Evolutionary conservation across 2,113 vertebrate species (phyloP), one percentile per base, ranked within the genome.

Genomic region (Brachyistius frenatus): DNA sequence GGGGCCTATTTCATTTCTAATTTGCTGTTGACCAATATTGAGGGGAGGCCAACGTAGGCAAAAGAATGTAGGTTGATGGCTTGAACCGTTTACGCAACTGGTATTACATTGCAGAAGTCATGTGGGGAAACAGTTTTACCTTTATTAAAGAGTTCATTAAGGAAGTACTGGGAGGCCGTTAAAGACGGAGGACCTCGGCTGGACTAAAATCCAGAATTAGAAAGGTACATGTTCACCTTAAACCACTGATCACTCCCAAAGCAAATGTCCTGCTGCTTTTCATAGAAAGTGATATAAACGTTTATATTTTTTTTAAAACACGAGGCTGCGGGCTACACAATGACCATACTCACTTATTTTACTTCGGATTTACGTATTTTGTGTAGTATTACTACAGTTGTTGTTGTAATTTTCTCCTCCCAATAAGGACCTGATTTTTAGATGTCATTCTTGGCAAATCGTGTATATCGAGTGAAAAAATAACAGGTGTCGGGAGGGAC

Each of bases 401-500:
- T 35, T 14, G 2, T 61, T 32, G 8, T n/a, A 3, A 56, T 39
- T 44, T 60, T 66, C 4, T 23, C 47, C 0, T 5, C 5, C 11
- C 2, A 41, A 33, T 14, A 31, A 46, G 0, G 11, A 36, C 2
- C 32, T 37, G 32, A 1, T 49, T 37, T 73, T 23, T 41, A 47
- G n/a, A 44, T 44, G 7, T 2, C 32, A 31, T 30, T 50, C 7
- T 60, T 50, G 11, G 3, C 5, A 69, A 10, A 33, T 11, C 1
- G 3, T 37, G 37, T 14, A 50, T 9, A 32, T 53, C 2, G 54
- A 52, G 49, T 23, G 30, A 35, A 33, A 68, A 80, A 58, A 55
- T 30, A 61, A 75, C 47, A 82, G 77, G 63, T 80, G 73, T 62
- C 7, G 35, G 10, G 5, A 68, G 50, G 44, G 9, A 67, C 47